Evolutionary conservation across 1,140 invertebrate species (phyloP), one percentile per base, ranked within the genome.

Genomic region (Eriosoma lanigerum): DNA sequence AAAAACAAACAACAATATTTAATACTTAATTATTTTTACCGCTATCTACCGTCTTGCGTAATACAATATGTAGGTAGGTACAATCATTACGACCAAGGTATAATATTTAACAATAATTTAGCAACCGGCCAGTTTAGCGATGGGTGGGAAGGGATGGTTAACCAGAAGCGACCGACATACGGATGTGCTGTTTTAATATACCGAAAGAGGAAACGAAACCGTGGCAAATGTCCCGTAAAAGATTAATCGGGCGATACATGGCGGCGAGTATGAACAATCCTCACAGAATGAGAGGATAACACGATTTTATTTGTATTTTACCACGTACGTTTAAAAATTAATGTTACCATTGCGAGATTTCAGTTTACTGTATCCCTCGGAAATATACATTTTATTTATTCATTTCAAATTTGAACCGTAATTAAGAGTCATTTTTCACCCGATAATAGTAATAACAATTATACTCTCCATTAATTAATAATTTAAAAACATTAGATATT

Each of bases 141-240:
- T 19, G 26, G 29, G 26, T n/a, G 32, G 1, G n/a, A 68, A 29
- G 26, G 9, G 24, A 52, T 29, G 9, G 13, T 62, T 60, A 62
- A 60, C 19, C 32, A 66, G 10, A 9, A 72, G 12, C 24, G 46
- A 46, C 38, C 56, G 32, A 4, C 3, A 56, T 10, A 17, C 75
- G 75, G 56, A 78, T 78, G 21, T 60, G 21, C 3, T 21, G 32
- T 29, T 78, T 78, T 62, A 78, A 48, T 78, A 60, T 48, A 78
- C 56, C n/a, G 54, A 60, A 62, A 58, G 56, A 78, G 54, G 75
- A 78, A 60, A 44, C 19, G 54, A 78, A 62, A 78, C 75, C 56
- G 44, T 62, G 75, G 75, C 75, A 78, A 78, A 78, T 78, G 75
- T 78, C 54, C 75, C 62, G 75, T 78, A 48, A 78, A 56, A 78